Conservation (phyloP, 2,888 invertebrate genomes). For the Balanococcus diminutus region DNA sequence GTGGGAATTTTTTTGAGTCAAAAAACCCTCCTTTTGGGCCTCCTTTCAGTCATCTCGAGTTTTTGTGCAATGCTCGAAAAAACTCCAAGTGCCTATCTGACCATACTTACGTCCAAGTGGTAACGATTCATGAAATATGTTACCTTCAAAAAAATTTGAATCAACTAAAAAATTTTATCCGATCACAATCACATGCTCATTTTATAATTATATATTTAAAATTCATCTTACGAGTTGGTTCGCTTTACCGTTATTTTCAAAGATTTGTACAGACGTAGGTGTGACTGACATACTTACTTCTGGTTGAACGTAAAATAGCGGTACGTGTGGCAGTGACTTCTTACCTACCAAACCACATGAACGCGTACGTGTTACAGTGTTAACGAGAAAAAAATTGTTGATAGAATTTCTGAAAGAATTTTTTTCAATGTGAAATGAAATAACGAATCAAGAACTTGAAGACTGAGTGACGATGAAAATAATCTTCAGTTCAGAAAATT, state of each 20-base stretch:
- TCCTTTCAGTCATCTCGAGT: too few relatives aligned
- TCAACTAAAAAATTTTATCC: not conserved
- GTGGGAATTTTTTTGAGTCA: too few relatives aligned
- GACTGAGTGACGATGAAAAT: not conserved
- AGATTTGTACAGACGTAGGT: slow-evolving; percentile 13
- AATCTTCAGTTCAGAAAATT: too few relatives aligned
- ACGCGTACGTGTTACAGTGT: not conserved
- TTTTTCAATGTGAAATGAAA: not conserved
- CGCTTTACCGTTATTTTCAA: slow-evolving; percentile 18
- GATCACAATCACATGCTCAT: not conserved
- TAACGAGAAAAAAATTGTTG: not conserved
- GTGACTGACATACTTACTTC: slow-evolving; percentile 40
- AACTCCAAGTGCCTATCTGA: too few relatives aligned
- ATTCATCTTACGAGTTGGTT: slow-evolving; percentile 19
- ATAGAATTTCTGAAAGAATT: not conserved
- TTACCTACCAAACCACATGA: not conserved
- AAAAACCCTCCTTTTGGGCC: too few relatives aligned
- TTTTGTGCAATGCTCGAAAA: too few relatives aligned
- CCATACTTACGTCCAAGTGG: too few relatives aligned
- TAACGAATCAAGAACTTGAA: not conserved
- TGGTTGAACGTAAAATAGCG: slow-evolving; percentile 11
- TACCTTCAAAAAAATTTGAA: not conserved
- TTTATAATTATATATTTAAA: slow-evolving; percentile 3
- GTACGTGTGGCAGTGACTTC: not conserved
- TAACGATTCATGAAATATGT: not conserved